A percentile compares a stretch with the other conserved stretches of the same genome.
Conservation (phyloP, 2,797 vertebrate species). For the Xenops minutus region DNA sequence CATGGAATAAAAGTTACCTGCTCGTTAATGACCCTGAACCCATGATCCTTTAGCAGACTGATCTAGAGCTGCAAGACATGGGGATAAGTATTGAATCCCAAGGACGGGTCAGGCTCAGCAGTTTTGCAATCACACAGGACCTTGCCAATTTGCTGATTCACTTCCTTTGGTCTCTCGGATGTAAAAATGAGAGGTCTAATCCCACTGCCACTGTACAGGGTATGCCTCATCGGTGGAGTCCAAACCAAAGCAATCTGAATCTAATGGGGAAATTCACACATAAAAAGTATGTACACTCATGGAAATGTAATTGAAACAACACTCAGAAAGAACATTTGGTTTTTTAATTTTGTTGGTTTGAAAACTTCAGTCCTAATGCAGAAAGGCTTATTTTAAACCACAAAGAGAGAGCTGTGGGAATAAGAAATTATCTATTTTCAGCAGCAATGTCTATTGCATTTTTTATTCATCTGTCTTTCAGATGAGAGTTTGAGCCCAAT, state of each 20-base stretch:
- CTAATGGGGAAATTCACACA: slow-evolving; percentile 43
- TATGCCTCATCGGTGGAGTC: background rate
- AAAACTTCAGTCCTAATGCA: slow-evolving; percentile 18
- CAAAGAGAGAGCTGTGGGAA: background rate
- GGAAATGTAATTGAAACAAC: slow-evolving; percentile 36
- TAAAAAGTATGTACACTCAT: slow-evolving; percentile 3
- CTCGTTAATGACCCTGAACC: background rate
- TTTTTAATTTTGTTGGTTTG: background rate
- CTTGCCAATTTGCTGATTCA: slow-evolving; percentile 51
- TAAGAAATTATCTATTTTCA: slow-evolving; percentile 52
- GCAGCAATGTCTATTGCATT: background rate
- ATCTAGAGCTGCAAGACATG: background rate
- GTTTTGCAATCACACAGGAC: slow-evolving; percentile 47
- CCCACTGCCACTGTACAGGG: slow-evolving; percentile 7
- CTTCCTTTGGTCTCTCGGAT: slow-evolving; percentile 34
- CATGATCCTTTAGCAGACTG: background rate
- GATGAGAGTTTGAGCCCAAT: slow-evolving; percentile 25
- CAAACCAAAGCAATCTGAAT: slow-evolving; percentile 19
- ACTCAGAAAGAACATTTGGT: background rate
- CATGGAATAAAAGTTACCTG: background rate
- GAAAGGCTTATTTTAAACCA: slow-evolving; percentile 49
- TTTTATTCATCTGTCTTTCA: slow-evolving; percentile 54
- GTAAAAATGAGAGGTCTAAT: slow-evolving; percentile 26
- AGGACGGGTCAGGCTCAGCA: slow-evolving; percentile 3
- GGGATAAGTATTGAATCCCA: background rate